Percentiles rank a stretch among this genome's conserved stretches.
These are phyloP conservation scores for Drosophila borborema DNA, from an alignment of 2,888 invertebrate genomes.

Conservation along the genomic window DNA sequence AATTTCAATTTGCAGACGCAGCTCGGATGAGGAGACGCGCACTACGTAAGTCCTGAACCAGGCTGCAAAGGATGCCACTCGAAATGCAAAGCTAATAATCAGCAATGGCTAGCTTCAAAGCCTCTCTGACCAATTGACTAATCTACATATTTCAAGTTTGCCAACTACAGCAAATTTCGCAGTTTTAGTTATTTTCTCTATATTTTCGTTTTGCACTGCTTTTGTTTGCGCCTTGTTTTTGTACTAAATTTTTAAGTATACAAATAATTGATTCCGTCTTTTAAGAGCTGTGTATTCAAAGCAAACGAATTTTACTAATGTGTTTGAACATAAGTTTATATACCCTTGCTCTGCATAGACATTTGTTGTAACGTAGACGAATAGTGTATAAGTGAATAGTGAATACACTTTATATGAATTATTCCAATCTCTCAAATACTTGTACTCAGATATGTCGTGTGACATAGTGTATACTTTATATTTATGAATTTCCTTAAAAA, in stretches of 20 bases:
- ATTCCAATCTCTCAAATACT: not conserved
- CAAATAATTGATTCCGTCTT: conserved; percentile 44
- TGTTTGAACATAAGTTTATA: conserved; percentile 12
- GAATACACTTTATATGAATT: not conserved
- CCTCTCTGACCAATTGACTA: conserved; percentile 33
- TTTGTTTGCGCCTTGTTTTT: conserved; percentile 19
- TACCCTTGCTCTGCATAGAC: conserved; percentile 9
- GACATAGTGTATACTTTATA: not conserved
- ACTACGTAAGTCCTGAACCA: conserved; percentile 81
- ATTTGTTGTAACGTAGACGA: not conserved
- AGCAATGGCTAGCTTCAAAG: conserved; percentile 12
- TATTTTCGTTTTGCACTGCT: not conserved
- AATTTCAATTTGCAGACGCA: conserved; percentile 77
- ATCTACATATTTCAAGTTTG: conserved; percentile 21
- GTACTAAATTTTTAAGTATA: conserved; percentile 31
- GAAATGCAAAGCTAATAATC: conserved; percentile 54
- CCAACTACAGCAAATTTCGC: conserved; percentile 13
- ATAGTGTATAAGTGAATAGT: not conserved
- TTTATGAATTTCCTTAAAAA: not conserved
- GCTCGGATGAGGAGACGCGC: conserved; percentile 83
- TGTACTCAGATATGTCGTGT: too few relatives aligned
- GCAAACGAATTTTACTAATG: conserved; percentile 27
- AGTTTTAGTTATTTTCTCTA: conserved; percentile 1
- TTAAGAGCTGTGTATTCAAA: conserved; percentile 23
- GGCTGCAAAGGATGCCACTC: conserved; percentile 38